Conservation (phyloP, 1,140 invertebrate genomes). For the Ceratitis capitata region DNA sequence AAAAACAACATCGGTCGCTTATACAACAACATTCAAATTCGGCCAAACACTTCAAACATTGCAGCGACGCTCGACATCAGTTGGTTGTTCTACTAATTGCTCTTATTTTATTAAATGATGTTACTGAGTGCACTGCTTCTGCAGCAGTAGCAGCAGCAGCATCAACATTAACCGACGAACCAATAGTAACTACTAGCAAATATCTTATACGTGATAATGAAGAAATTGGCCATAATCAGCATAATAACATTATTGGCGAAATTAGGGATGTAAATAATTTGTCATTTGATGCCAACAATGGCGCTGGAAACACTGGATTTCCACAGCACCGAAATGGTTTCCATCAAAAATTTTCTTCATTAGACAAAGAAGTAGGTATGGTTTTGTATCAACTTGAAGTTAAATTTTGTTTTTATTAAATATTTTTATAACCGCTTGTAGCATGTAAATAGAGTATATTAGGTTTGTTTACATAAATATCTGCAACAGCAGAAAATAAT, state of each 20-base stretch:
- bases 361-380: slow-evolving; percentile 66
- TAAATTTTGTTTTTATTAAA: no score
- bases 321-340: slow-evolving; percentile 46
- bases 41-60: slow-evolving; percentile 39
- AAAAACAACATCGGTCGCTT: slow-evolving; percentile 39
- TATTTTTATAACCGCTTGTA: no score
- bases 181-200: no score
- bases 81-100: slow-evolving; percentile 39
- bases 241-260: neutral
- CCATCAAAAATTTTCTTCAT: slow-evolving; percentile 52
- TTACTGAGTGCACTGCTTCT: slow-evolving; percentile 40
- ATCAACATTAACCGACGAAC: neutral
- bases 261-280: neutral
- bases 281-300: neutral
- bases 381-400: slow-evolving; percentile 39
- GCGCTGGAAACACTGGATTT: neutral
- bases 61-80: neutral
- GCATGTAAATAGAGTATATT: no score
- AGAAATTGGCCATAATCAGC: neutral
- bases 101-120: neutral
- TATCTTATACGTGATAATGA: slow-evolving; percentile 6
- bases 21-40: slow-evolving; percentile 42
- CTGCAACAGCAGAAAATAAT: no score
- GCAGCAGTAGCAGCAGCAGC: slow-evolving; percentile 47
- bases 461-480: no score